Base-by-base conservation (phyloP, 2,113 vertebrate species). In the Rhegmatorhina hoffmannsi region DNA sequence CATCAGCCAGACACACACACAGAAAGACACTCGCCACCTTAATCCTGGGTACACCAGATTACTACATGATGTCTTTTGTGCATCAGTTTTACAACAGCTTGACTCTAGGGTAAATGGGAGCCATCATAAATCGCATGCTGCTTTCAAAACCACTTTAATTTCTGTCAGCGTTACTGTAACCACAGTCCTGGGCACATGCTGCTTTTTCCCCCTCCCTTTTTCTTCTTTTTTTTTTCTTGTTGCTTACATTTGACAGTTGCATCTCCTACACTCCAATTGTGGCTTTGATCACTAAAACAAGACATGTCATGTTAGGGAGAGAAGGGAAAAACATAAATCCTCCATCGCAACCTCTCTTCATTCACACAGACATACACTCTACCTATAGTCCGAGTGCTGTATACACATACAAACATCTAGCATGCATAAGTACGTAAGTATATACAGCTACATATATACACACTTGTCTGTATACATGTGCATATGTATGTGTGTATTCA, bases 91-190 rank as follows among this genome's bases (percentile, higher is more conserved):
- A 97, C 97, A 98, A 97, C 95, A 97, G 97, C 96, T 97, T 98
- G 96, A 98, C 97, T 98, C 97, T 94, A 97, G 95, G 96, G 97
- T 98, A 98, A 97, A 97, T 87, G 94, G 94, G 95, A 97, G 95
- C 95, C 91, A 97, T 97, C 97, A 97, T 97, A 98, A 98, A 98
- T 97, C 87, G 96, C 97, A 97, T 52, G 85, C 97, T 98, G 97
- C 97, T 98, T 98, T 98, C 97, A 97, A 98, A 98, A 97, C 96
- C 98, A 97, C 98, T 98, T 98, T 98, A 98, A 98, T 98, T 98
- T 97, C 98, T 97, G 97, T 97, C 97, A 97, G 92, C 70, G 33
- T 97, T 96, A 95, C 97, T 97, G 93, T 96, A 97, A 98, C 96
- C 97, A 95, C 97, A 97, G 97, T 97, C 92, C 74, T 95, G 84